Base-by-base conservation (phyloP, 2,888 invertebrate genomes). In the Rambutsinella grinnellia region DNA sequence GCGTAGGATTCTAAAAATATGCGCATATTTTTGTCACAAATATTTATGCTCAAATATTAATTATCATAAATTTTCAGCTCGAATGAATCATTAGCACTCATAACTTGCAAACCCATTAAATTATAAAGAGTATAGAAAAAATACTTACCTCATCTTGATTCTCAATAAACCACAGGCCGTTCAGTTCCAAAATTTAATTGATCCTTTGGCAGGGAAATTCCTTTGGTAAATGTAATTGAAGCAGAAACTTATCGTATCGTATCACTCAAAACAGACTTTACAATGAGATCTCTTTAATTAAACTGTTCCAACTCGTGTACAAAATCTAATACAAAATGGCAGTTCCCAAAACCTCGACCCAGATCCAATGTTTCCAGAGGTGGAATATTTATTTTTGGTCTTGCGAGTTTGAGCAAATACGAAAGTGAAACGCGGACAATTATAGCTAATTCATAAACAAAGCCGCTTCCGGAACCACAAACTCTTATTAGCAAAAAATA, bases 121-220 rank as follows among this genome's bases (percentile, higher is more conserved):
- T 3, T 17, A 8, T 3, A 36, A 58, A 57, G 17, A 27, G 27
- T 27, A 57, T 5, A 57, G 5, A 57, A 27, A 23, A 26, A 57
- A 57, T 57, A 44, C 21, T 27, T 66, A 74, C 74, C 74, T 74
- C 74, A 74, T 74, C 27, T 74, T 74, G 74, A 74, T 60, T 74
- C 53, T 60, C 60, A n/a, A n/a, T n/a, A 66, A 74, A 49, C 54
- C 19, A 61, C 66, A 74, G 74, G 74, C 74, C 74, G 74, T 66
- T 74, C 58, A 53, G 74, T 74, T 66, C 51, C 74, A 51, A 74
- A 57, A 19, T 28, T 51, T 17, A 58, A 54, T 66, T 74, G 66
- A 61, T 67, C 74, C 66, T 57, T 56, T 26, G 27, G 19, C 8
- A 58, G 58, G 36, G 26, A 15, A 28, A 23, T 28, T 24, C 46